Evolutionary conservation across 2,797 vertebrate species (phyloP).

Genomic region (Falco novaeseelandiae): DNA sequence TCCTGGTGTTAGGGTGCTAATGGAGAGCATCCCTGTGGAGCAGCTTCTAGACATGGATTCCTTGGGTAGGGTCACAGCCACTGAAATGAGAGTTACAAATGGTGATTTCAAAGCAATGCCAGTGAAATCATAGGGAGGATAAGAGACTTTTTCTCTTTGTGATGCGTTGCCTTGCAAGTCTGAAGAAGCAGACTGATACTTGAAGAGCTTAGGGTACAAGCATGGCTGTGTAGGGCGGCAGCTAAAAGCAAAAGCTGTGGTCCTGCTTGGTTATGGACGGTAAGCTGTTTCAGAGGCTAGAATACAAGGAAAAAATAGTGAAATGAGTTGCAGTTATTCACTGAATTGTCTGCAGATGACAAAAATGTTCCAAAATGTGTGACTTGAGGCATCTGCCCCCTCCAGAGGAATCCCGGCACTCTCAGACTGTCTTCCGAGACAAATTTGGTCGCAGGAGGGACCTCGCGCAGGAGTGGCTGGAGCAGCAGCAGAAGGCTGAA

Average conservation of each 20-base stretch:
- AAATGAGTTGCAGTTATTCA: accelerated
- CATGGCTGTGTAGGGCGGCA: neutral
- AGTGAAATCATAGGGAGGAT: neutral
- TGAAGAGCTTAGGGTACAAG: neutral
- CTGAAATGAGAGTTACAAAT: accelerated
- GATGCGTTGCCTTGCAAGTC: no score
- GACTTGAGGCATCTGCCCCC: neutral
- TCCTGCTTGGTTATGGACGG: neutral
- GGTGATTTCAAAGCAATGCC: neutral
- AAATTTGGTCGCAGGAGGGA: slow-evolving; percentile 89
- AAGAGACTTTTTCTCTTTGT: neutral
- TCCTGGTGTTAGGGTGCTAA: neutral
- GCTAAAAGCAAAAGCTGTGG: neutral
- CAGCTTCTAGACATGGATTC: accelerated
- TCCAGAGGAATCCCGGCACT: slow-evolving; percentile 85
- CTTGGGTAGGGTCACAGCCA: neutral
- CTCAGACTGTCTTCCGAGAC: slow-evolving; percentile 90
- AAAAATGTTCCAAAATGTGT: accelerated
- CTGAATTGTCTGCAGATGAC: neutral
- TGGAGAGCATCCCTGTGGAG: neutral
- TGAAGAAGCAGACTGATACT: neutral
- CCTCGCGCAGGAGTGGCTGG: slow-evolving; percentile 85
- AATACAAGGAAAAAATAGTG: accelerated
- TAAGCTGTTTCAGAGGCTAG: neutral
- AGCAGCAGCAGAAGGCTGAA: slow-evolving; percentile 82